Evolutionary conservation across 2,888 invertebrate species (phyloP), one percentile per base, ranked within the genome.

Genomic region (Limnephilus auricula): DNA sequence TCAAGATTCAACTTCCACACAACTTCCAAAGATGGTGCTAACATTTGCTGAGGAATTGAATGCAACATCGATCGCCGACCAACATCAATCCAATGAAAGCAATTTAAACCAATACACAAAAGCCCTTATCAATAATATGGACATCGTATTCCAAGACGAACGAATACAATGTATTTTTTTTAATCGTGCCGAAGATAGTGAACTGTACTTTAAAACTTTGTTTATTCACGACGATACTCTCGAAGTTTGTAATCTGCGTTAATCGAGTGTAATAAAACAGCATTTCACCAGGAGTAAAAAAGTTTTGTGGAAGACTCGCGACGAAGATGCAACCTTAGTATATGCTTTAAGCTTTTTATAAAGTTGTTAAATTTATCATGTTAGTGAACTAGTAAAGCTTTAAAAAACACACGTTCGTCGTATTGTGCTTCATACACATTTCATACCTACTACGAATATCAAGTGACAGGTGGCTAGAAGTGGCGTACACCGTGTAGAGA

Each of bases 281-380:
- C 65, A 65, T 25, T 6, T 65, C 9, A 65, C 65, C 65, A 65
- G n/a, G 25, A 65, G 65, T 25, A 65, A 6, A 65, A 65, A 65
- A 65, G 25, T 18, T 65, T 65, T 65, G 9, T n/a, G 25, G 25
- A 6, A 93, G 95, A 50, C 93, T 95, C 88, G 95, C 95, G 2
- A 95, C 95, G 93, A 94, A 94, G 92, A 93, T 94, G 34, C 13
- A 85, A 5, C 3, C n/a, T n/a, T 30, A 2, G 85, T 31, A 32
- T 18, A 45, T 32, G 12, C 18, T 86, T 65, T 13, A 31, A 31
- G 31, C 30, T 50, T 86, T 86, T 86, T 86, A 86, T 45, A 34
- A 34, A 10, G 25, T 32, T 32, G 83, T 6, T 2, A 83, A 37
- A 83, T 15, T 86, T 86, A 30, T n/a, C 85, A 9, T 86, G 65